Conservation (phyloP, 2,797 vertebrate species). For the Pangasius larnaudii region DNA sequence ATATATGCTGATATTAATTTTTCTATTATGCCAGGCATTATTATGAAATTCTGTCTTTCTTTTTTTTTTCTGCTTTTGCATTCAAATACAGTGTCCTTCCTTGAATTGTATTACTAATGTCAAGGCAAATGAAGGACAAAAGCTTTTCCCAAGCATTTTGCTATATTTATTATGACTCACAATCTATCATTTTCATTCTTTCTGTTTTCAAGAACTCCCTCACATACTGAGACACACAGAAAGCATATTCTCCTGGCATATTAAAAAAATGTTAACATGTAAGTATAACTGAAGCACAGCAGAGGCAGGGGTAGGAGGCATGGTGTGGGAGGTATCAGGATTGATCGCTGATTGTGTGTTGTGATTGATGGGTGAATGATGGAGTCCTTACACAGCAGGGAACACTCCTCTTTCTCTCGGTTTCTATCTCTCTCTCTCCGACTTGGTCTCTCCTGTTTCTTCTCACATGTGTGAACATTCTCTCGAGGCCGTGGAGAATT, state of each 20-base stretch:
- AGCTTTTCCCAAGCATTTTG: background rate
- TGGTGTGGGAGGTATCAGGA: slow-evolving; percentile 19
- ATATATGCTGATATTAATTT: background rate
- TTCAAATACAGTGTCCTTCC: background rate
- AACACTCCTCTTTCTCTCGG: slow-evolving; percentile 1
- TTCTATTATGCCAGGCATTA: background rate
- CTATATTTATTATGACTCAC: background rate
- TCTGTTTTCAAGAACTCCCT: background rate
- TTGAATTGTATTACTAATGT: background rate
- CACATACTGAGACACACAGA: background rate
- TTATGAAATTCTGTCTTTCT: background rate
- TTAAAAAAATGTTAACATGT: background rate
- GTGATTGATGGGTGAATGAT: slow-evolving; percentile 56
- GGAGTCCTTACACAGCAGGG: slow-evolving; percentile 49
- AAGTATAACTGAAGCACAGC: background rate
- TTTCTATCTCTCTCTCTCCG: slow-evolving; percentile 23
- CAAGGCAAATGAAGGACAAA: background rate
- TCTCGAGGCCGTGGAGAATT: slow-evolving; percentile 56
- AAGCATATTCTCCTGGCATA: background rate
- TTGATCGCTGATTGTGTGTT: slow-evolving; percentile 46
- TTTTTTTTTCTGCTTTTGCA: background rate
- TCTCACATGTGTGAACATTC: slow-evolving; percentile 39
- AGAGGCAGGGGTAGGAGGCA: slow-evolving; percentile 12
- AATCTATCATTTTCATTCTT: background rate
- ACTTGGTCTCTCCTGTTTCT: slow-evolving; percentile 32